Percentiles rank a stretch among this genome's conserved stretches.
Conservation (phyloP, 2,797 vertebrate genomes). For the Lacerta viridis region DNA sequence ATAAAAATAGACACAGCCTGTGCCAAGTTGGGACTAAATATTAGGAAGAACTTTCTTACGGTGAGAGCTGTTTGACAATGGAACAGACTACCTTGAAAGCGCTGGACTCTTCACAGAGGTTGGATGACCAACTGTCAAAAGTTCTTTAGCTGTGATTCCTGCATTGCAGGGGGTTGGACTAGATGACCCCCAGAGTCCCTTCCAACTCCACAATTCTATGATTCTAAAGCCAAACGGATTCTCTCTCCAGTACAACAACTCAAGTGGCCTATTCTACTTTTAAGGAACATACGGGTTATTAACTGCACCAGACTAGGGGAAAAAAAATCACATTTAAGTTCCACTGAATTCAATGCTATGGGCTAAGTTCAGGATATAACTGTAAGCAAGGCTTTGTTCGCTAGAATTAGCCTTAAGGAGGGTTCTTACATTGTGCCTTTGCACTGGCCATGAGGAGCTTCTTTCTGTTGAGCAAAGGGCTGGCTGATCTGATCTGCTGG, state of each 20-base stretch:
- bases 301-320: not conserved
- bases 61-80: too few species aligned
- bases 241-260: too few species aligned
- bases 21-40: too few species aligned
- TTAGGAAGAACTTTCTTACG: too few species aligned
- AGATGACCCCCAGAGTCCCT: too few species aligned
- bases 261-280: not conserved
- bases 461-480: not conserved
- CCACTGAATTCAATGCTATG: not conserved
- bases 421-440: not conserved
- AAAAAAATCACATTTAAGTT: not conserved
- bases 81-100: too few species aligned
- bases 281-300: not conserved
- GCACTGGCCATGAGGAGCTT: not conserved
- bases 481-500: not conserved
- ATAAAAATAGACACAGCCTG: not conserved
- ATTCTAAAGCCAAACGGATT: not conserved
- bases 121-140: too few species aligned
- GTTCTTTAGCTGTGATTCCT: too few species aligned
- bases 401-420: not conserved
- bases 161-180: too few species aligned
- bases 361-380: not conserved
- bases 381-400: constrained; percentile 3
- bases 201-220: too few species aligned
- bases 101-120: too few species aligned